Conservation (phyloP, 2,888 invertebrate species). For the Gibbula magus region DNA sequence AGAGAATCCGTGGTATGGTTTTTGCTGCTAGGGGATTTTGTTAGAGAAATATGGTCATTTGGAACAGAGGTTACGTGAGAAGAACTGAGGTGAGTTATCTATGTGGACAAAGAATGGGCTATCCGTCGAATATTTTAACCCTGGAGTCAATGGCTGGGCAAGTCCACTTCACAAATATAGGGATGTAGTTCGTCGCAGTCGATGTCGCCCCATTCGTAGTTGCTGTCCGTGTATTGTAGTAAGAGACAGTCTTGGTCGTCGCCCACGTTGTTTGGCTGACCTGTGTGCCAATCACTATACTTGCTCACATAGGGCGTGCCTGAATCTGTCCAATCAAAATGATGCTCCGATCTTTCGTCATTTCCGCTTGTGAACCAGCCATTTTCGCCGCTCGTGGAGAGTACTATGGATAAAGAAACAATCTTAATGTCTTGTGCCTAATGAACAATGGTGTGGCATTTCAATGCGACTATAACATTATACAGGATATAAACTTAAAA, state of each 20-base stretch:
- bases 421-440: neutral
- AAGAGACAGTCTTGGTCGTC: conserved; percentile 57
- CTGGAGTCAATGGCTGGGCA: neutral
- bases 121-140: too few species aligned
- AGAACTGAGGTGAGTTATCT: too few species aligned
- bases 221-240: conserved; percentile 49
- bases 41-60: too few species aligned
- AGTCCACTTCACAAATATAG: conserved; percentile 55
- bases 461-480: too few species aligned
- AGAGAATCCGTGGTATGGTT: too few species aligned
- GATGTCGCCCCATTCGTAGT: conserved; percentile 60
- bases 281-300: conserved; percentile 53
- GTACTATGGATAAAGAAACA: conserved; percentile 28
- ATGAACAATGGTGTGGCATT: too few species aligned
- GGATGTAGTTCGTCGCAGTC: conserved; percentile 53
- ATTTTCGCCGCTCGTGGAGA: conserved; percentile 39
- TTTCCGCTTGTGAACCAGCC: conserved; percentile 55
- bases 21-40: too few species aligned
- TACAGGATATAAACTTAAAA: too few species aligned
- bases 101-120: too few species aligned
- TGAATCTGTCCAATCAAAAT: conserved; percentile 53
- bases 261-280: conserved; percentile 62
- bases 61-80: too few species aligned
- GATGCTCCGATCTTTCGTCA: conserved; percentile 46
- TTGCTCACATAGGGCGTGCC: conserved; percentile 41